These are phyloP conservation scores for Taenioides sp. DNA, from an alignment of 2,797 vertebrate species.

Conservation along the genomic window DNA sequence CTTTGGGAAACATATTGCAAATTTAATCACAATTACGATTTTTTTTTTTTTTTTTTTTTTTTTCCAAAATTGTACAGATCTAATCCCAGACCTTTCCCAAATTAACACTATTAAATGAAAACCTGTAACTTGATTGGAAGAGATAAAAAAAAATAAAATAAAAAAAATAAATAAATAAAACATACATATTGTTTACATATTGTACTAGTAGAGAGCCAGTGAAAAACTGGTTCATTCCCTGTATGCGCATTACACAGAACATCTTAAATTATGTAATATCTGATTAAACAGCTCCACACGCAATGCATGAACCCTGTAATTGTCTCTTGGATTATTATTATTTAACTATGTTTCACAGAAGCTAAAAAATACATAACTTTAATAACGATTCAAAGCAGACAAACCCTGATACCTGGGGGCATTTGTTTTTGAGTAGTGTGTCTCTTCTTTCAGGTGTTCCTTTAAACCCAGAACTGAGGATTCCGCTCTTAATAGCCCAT, in stretches of 20 bases:
- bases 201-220: neutral
- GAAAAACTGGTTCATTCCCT: slow-evolving; percentile 16
- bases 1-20: no score
- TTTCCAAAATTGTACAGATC: no score
- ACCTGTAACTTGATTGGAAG: neutral
- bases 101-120: neutral
- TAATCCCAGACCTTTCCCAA: neutral
- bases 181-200: no score
- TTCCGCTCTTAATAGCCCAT: slow-evolving; percentile 48
- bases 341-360: slow-evolving; percentile 5
- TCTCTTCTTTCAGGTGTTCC: slow-evolving; percentile 4
- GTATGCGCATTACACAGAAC: slow-evolving; percentile 48
- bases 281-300: slow-evolving; percentile 39
- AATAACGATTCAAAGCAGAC: slow-evolving; percentile 6
- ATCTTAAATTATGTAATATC: slow-evolving; percentile 39
- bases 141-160: neutral
- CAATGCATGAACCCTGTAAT: slow-evolving; percentile 27
- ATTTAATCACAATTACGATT: no score
- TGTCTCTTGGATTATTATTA: slow-evolving; percentile 6
- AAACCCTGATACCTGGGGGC: neutral
- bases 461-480: slow-evolving; percentile 15
- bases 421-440: neutral
- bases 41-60: no score
- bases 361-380: slow-evolving; percentile 3
- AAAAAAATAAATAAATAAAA: no score